A percentile compares a stretch with the other conserved stretches of the same genome.
Conservation (phyloP, 30 jellyfish, hydroid and myxozoan genomes). For the Cassiopea xamachana region DNA sequence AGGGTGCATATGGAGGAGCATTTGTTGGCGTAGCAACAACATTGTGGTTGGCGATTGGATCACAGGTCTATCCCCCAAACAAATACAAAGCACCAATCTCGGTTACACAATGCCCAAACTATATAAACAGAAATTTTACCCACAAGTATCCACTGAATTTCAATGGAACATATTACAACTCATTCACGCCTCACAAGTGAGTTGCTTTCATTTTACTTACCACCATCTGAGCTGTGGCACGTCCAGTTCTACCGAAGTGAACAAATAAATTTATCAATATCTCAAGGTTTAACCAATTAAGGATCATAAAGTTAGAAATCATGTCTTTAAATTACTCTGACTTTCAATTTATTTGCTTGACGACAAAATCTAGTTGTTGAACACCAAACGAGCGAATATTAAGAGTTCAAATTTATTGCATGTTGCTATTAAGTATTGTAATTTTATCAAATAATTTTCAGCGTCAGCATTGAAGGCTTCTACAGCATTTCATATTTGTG, state of each 20-base stretch:
- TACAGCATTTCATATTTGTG: slow-evolving; percentile 94
- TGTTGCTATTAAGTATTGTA: no score
- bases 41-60: slow-evolving; percentile 96
- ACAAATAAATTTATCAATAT: no score
- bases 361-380: no score
- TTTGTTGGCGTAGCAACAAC: slow-evolving; percentile 85
- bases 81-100: slow-evolving; percentile 77
- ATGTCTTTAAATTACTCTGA: no score
- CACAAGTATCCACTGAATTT: slow-evolving; percentile 19
- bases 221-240: no score
- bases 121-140: slow-evolving; percentile 55
- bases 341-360: no score
- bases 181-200: slow-evolving; percentile 70
- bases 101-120: slow-evolving; percentile 63
- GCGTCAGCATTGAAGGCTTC: slow-evolving; percentile 59
- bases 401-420: no score
- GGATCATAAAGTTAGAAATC: no score
- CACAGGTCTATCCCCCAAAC: slow-evolving; percentile 83
- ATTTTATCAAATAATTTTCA: slow-evolving; percentile 8
- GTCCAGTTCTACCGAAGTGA: no score
- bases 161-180: slow-evolving; percentile 40
- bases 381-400: no score
- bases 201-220: slow-evolving; percentile 3
- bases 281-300: no score
- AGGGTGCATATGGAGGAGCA: slow-evolving; percentile 96